Conservation (phyloP, 2,797 vertebrate genomes). For the Lophius americanus region DNA sequence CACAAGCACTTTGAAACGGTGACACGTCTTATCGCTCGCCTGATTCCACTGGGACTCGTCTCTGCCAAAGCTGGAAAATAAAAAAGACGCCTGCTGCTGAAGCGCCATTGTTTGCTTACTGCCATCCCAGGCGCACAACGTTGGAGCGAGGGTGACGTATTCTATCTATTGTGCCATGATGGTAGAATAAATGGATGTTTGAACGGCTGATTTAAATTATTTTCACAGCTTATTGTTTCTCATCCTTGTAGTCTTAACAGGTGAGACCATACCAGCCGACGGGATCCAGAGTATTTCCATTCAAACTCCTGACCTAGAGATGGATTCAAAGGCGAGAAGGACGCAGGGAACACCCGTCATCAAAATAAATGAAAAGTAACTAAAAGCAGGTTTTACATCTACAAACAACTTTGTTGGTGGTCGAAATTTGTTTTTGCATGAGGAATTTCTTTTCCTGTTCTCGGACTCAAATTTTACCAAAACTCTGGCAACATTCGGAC, state of each 20-base stretch:
- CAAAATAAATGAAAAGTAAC: neutral
- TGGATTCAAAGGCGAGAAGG: conserved; percentile 12
- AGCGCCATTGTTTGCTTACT: conserved; percentile 36
- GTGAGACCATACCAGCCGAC: neutral
- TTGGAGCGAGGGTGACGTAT: conserved; percentile 17
- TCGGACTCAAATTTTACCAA: no score
- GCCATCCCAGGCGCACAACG: conserved; percentile 24
- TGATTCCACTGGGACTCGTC: conserved; percentile 47
- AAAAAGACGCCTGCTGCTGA: conserved; percentile 17
- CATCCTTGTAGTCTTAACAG: conserved; percentile 27
- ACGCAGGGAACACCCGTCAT: neutral
- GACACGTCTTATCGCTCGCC: conserved; percentile 55
- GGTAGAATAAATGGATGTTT: conserved; percentile 50
- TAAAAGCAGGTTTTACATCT: no score
- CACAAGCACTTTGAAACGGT: conserved; percentile 52
- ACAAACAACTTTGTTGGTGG: no score
- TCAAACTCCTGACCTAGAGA: conserved; percentile 1
- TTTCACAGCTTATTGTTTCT: conserved; percentile 23
- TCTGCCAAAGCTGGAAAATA: conserved; percentile 33
- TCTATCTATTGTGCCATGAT: conserved; percentile 26
- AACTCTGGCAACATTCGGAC: no score
- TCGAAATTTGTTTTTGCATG: no score
- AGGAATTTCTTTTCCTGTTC: no score
- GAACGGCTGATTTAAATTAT: conserved; percentile 30
- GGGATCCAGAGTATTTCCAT: conserved; percentile 2